phyloP scores from a whole-genome alignment of 2,113 vertebrate species.

The Menidia beryllina region DNA sequence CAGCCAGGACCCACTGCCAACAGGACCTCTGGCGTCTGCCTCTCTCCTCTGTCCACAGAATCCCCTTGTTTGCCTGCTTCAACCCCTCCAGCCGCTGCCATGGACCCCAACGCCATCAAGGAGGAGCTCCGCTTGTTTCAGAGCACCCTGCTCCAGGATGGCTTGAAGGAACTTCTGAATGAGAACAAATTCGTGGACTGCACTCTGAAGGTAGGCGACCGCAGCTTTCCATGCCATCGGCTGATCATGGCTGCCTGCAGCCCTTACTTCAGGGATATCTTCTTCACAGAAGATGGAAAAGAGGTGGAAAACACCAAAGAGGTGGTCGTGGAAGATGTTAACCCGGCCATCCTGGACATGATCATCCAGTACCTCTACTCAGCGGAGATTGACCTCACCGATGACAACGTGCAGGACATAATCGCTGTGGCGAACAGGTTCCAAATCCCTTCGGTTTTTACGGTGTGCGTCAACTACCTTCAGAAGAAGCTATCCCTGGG shows the following conservation, averaged over 20 bases:
- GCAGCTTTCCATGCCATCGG: constrained; percentile 94
- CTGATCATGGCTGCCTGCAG: constrained; percentile 97
- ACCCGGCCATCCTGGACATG: constrained; percentile 90
- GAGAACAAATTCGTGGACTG: constrained; percentile 99
- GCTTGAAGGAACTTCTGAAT: constrained; percentile 95
- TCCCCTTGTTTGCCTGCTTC: constrained; percentile 52
- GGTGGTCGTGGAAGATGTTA: constrained; percentile 91
- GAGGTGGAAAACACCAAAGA: constrained; percentile 89
- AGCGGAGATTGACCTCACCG: constrained; percentile 94
- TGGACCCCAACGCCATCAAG: constrained; percentile 94
- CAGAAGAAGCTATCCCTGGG: constrained; percentile 91
- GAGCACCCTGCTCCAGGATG: constrained; percentile 97
- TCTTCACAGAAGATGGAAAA: constrained; percentile 94
- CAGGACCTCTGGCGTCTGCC: constrained; percentile 81
- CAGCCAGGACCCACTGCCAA: constrained; percentile 84
- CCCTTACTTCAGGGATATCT: constrained; percentile 97
- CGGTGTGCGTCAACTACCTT: constrained; percentile 96
- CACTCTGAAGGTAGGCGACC: constrained; percentile 94
- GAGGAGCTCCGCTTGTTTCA: constrained; percentile 98
- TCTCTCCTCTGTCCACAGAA: constrained; percentile 74
- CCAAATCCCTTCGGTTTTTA: constrained; percentile 98
- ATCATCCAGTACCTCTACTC: constrained; percentile 96
- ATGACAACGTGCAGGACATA: constrained; percentile 96
- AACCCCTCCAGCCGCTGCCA: constrained; percentile 63
- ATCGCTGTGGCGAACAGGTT: constrained; percentile 96